Conservation (phyloP, 2,113 vertebrate species). For the Paratilapia polleni region DNA sequence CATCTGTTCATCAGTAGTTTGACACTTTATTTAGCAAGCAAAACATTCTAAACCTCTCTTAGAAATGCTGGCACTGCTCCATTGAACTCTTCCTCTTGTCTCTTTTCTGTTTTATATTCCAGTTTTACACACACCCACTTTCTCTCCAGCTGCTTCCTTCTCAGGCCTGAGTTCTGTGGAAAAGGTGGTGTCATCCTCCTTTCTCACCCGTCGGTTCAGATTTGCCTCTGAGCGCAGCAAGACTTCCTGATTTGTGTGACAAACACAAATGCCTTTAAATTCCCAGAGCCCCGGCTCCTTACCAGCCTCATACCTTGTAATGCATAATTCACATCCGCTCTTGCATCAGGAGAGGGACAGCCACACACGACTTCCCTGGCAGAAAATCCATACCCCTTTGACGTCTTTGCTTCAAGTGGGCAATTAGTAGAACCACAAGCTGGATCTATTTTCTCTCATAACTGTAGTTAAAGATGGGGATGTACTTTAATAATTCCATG, state of each 20-base stretch:
- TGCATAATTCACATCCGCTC: constrained; percentile 83
- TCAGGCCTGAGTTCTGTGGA: constrained; percentile 36
- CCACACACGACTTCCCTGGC: constrained; percentile 75
- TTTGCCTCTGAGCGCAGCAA: constrained; percentile 59
- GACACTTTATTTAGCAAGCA: neutral
- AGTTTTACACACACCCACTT: neutral
- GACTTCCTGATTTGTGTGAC: constrained; percentile 79
- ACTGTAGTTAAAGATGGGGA: constrained; percentile 74
- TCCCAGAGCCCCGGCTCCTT: constrained; percentile 74
- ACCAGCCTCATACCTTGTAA: constrained; percentile 80
- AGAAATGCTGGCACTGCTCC: constrained; percentile 7
- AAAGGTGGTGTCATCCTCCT: constrained; percentile 53
- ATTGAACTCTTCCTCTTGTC: neutral
- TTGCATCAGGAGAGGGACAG: constrained; percentile 74
- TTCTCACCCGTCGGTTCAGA: constrained; percentile 67
- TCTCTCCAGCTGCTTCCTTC: constrained; percentile 4
- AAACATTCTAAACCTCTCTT: constrained; percentile 20
- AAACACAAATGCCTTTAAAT: constrained; percentile 83
- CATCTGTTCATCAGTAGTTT: neutral
- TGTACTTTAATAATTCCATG: constrained; percentile 73
- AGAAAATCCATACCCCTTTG: constrained; percentile 84
- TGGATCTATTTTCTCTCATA: constrained; percentile 75
- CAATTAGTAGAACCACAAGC: constrained; percentile 79
- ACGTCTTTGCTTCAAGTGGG: constrained; percentile 80
- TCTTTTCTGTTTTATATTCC: neutral